These are phyloP conservation scores for Xenus cinereus DNA, from an alignment of 2,113 vertebrate genomes.

Conservation along the genomic window DNA sequence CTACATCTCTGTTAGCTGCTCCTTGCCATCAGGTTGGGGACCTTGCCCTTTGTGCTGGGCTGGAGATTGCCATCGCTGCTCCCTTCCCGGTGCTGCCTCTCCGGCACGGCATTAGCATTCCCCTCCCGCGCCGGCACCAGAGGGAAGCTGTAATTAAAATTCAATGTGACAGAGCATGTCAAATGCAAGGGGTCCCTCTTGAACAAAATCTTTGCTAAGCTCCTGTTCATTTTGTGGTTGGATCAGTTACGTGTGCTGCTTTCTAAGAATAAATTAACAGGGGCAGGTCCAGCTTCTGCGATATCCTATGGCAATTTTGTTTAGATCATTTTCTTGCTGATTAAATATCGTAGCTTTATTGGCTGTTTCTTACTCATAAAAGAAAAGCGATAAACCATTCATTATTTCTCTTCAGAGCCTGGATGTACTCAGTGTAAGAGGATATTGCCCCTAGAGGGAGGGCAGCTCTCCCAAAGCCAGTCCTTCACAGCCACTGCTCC, in stretches of 20 bases:
- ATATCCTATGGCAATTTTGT: background rate
- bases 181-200: constrained; percentile 48
- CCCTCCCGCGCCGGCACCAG: constrained; percentile 6
- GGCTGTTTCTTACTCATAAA: background rate
- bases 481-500: background rate
- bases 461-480: background rate
- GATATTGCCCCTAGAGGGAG: background rate
- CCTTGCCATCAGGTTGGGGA: background rate
- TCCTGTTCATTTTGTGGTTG: background rate
- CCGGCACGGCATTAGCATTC: constrained; percentile 41
- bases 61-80: background rate
- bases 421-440: background rate
- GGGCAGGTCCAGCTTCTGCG: accelerated
- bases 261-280: background rate
- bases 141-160: constrained; percentile 70
- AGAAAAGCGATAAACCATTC: background rate
- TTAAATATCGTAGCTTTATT: background rate
- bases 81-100: background rate
- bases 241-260: background rate
- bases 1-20: background rate
- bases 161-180: constrained; percentile 40
- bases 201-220: constrained; percentile 16
- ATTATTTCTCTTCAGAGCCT: background rate
- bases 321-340: background rate
- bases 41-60: background rate